These are phyloP conservation scores for Vombatus ursinus DNA, from an alignment of 2,113 vertebrate species.

Conservation along the genomic window DNA sequence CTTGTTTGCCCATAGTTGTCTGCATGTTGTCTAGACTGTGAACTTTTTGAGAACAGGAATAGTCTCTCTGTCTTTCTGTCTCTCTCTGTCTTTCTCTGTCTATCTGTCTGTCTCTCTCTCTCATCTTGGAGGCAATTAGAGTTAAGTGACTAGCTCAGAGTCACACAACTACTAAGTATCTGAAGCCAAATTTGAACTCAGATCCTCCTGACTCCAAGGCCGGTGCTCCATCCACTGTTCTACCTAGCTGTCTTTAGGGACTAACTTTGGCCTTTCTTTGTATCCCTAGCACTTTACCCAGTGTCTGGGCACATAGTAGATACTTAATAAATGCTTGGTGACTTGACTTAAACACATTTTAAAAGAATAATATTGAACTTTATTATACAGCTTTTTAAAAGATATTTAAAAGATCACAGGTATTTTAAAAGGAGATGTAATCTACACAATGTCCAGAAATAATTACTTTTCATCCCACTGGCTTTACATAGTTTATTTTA, in stretches of 20 bases:
- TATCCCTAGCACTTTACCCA: no score
- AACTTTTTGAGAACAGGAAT: no score
- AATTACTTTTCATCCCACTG: background rate
- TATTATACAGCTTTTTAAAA: background rate
- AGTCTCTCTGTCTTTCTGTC: no score
- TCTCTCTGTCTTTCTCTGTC: no score
- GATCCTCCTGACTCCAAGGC: no score
- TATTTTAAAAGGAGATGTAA: background rate
- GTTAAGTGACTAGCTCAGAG: no score
- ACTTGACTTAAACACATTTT: background rate
- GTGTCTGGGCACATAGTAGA: background rate
- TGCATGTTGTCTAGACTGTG: background rate
- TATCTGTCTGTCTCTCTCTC: no score
- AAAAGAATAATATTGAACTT: background rate
- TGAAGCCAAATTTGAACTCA: no score
- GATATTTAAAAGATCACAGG: background rate
- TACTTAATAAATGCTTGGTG: background rate
- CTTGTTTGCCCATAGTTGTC: background rate
- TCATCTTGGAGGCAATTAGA: no score
- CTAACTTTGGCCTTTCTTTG: background rate
- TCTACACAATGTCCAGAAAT: background rate
- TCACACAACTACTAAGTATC: no score
- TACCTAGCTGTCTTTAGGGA: no score
- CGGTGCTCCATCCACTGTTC: no score
- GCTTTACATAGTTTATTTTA: conserved; percentile 4